Conservation (phyloP, 2,797 vertebrate species). For the Urosaurus nigricauda region DNA sequence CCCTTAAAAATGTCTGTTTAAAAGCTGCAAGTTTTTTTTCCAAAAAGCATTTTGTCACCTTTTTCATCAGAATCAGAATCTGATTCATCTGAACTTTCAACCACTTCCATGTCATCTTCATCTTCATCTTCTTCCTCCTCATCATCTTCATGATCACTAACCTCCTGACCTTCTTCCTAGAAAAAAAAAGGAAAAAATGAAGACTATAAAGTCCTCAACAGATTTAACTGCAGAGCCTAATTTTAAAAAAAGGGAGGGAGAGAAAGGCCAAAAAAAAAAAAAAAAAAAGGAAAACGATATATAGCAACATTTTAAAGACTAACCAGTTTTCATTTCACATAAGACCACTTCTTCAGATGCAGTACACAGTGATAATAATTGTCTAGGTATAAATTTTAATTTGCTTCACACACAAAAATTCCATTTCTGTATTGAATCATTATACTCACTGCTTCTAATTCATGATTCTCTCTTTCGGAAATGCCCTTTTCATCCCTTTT, state of each 20-base stretch:
- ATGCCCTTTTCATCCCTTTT: slow-evolving; percentile 84
- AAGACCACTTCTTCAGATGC: no score
- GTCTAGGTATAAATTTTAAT: neutral
- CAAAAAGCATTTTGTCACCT: slow-evolving; percentile 79
- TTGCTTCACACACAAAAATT: neutral
- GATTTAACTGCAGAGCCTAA: neutral
- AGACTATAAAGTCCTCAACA: neutral
- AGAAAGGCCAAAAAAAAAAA: no score
- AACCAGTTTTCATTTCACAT: no score
- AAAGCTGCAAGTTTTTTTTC: neutral
- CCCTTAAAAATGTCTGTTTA: neutral
- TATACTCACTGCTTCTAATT: slow-evolving; percentile 84
- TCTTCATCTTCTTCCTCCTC: slow-evolving; percentile 93
- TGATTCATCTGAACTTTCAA: slow-evolving; percentile 93
- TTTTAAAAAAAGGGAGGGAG: neutral
- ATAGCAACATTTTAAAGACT: no score
- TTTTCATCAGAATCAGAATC: slow-evolving; percentile 95
- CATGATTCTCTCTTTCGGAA: slow-evolving; percentile 83
- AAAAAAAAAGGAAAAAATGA: accelerated
- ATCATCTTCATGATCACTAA: slow-evolving; percentile 91
- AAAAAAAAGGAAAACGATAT: no score
- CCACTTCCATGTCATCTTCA: slow-evolving; percentile 89
- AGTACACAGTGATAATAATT: no score
- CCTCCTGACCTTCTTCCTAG: slow-evolving; percentile 87
- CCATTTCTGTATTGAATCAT: neutral